Evolutionary conservation across 2,797 vertebrate species (phyloP), one percentile per base, ranked within the genome.

Genomic region (Siniperca scherzeri): DNA sequence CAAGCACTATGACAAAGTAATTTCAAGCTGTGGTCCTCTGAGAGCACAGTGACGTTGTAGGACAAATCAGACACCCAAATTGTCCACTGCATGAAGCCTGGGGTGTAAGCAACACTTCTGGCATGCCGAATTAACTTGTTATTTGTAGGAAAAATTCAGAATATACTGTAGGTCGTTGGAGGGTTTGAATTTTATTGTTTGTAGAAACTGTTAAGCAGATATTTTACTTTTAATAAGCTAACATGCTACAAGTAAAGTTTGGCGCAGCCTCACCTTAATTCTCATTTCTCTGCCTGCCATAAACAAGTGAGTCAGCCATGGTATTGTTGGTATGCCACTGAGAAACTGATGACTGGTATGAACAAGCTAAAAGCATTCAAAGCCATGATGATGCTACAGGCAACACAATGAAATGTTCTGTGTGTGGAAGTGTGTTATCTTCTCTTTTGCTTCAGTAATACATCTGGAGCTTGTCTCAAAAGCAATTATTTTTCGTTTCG

Each of bases 271-370:
- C 70, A 50, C 59, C 46, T 68, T 72, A 52, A 76, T 77, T 76
- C 21, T 83, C 1, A 62, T 42, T 81, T 62, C 3, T 60, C 30
- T 52, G 30, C 22, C 36, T 74, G 48, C 33, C 57, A 36, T 72
- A 50, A 46, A 77, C 10, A 71, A 25, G n/a, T 69, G 68, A 85
- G 57, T 81, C 56, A 76, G 21, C 16, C 25, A 56, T 75, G 72
- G 70, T 80, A 83, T 84, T 78, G 25, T 25, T 76, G 76, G 87
- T 70, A 85, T 85, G 77, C 33, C 44, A 89, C 70, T 89, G 61
- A 86, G 79, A 70, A 89, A 86, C 70, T 36, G 42, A 72, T 70
- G 59, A 76, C 89, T 78, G 80, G 88, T 81, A 74, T 76, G 53
- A 78, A 92, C 88, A 90, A 73, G 85, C 62, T 68, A 2, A 57